These are phyloP conservation scores for Drosophila glabriapex DNA, from an alignment of 2,888 invertebrate species.

Conservation along the genomic window DNA sequence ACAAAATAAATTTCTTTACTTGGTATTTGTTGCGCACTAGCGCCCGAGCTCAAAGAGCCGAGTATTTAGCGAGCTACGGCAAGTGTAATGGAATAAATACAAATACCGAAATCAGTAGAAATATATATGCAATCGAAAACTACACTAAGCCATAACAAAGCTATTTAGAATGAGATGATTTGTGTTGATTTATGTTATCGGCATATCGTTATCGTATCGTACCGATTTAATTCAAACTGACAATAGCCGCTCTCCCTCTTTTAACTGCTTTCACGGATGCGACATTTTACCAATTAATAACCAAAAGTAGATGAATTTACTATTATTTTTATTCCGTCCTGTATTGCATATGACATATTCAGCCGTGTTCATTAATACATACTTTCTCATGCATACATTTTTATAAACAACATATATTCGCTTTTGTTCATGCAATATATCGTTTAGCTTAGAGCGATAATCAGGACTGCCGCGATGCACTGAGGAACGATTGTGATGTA, in stretches of 20 bases:
- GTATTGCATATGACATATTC: not conserved
- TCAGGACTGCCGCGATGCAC: not conserved
- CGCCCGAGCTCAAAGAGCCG: not conserved
- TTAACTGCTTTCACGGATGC: not conserved
- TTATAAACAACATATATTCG: not conserved
- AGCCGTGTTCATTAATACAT: not conserved
- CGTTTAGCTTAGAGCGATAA: not conserved
- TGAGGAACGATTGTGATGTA: not conserved
- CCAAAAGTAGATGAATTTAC: not conserved
- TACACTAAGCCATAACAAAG: conserved; percentile 4
- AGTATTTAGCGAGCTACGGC: not conserved
- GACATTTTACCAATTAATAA: not conserved
- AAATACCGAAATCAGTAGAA: not conserved
- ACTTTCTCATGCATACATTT: not conserved
- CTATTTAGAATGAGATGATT: not conserved
- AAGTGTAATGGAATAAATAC: not conserved
- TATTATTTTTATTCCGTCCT: not conserved
- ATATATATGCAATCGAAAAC: not conserved
- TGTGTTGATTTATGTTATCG: conserved; percentile 4
- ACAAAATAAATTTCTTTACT: not conserved
- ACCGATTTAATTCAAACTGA: not conserved
- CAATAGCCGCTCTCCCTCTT: not conserved
- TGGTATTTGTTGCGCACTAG: not conserved
- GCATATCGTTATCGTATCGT: not conserved
- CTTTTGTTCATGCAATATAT: not conserved